A percentile compares a stretch with the other conserved stretches of the same genome.
phyloP scores from a whole-genome alignment of 2,797 vertebrate species.

The Brachymystax lenok region DNA sequence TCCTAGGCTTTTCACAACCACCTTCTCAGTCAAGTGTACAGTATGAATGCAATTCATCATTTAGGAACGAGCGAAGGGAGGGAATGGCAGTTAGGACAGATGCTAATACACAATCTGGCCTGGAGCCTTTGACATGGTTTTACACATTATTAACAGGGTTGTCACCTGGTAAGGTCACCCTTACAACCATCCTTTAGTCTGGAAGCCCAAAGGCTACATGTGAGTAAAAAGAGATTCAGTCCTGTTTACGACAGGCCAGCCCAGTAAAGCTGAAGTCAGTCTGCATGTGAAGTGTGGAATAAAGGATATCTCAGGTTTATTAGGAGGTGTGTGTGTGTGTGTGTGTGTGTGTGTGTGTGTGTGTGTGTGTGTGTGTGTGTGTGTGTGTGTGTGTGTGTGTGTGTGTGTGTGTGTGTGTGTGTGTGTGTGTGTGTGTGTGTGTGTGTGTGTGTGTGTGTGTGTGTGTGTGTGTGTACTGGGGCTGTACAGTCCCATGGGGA shows the following conservation, averaged over 20 bases:
- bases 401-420: slow-evolving; percentile 17
- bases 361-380: not conserved
- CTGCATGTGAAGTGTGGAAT: slow-evolving; percentile 40
- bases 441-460: too few relatives aligned
- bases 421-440: too few relatives aligned
- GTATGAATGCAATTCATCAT: slow-evolving; percentile 21
- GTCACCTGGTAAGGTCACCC: slow-evolving; percentile 64
- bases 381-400: not conserved
- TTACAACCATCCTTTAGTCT: slow-evolving; percentile 49
- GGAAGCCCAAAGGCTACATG: slow-evolving; percentile 38
- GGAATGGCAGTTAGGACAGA: not conserved
- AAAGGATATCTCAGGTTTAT: slow-evolving; percentile 62
- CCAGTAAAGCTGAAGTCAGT: slow-evolving; percentile 66
- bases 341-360: not conserved
- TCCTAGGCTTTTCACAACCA: slow-evolving; percentile 39
- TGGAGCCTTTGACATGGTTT: slow-evolving; percentile 47
- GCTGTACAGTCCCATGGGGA: slow-evolving; percentile 33
- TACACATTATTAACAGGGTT: slow-evolving; percentile 63
- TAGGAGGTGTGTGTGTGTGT: not conserved
- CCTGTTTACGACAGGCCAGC: slow-evolving; percentile 57
- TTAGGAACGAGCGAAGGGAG: slow-evolving; percentile 9
- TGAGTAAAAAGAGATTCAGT: slow-evolving; percentile 59
- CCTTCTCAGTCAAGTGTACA: slow-evolving; percentile 42
- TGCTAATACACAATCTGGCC: slow-evolving; percentile 27
- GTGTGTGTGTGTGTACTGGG: not conserved